phyloP scores from a whole-genome alignment of 2,113 vertebrate genomes.

The Pao palembangensis region DNA sequence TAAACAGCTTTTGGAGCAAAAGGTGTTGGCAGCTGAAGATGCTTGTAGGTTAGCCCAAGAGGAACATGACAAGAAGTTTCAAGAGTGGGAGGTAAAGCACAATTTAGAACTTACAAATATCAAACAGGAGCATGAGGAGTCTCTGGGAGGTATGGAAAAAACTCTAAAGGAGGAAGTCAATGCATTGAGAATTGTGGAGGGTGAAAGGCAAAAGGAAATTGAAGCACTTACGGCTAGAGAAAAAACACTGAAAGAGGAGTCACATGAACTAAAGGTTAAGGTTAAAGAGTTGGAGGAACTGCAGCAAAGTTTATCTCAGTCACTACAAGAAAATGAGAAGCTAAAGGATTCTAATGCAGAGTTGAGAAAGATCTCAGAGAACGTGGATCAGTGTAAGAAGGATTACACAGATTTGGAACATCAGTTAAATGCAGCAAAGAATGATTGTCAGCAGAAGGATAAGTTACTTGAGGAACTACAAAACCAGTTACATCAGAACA shows the following conservation, averaged over 20 bases:
- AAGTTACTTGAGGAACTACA: constrained; percentile 67
- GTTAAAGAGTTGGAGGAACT: constrained; percentile 76
- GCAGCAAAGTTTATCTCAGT: constrained; percentile 63
- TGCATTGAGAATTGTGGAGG: constrained; percentile 75
- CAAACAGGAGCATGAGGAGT: constrained; percentile 76
- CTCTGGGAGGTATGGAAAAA: constrained; percentile 77
- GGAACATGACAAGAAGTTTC: constrained; percentile 74
- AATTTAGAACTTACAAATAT: constrained; percentile 72
- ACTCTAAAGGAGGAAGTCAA: constrained; percentile 81
- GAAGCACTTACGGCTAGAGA: constrained; percentile 68
- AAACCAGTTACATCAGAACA: constrained; percentile 70
- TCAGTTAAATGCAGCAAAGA: constrained; percentile 72
- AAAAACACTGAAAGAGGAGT: constrained; percentile 69
- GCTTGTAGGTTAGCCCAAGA: constrained; percentile 59
- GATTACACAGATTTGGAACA: constrained; percentile 70
- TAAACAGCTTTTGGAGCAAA: constrained; percentile 77
- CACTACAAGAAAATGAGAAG: constrained; percentile 72
- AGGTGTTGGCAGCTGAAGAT: constrained; percentile 67
- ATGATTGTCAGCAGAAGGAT: constrained; percentile 71
- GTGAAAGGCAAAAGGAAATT: constrained; percentile 80
- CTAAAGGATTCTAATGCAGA: constrained; percentile 64
- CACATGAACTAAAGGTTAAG: constrained; percentile 68
- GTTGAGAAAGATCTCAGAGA: constrained; percentile 61
- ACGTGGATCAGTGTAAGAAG: constrained; percentile 69
- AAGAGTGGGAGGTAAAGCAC: constrained; percentile 75